Percentiles rank a stretch among this genome's conserved stretches.
Evolutionary conservation across 2,113 vertebrate species (phyloP).

Genomic region (Brienomyrus brachyistius): DNA sequence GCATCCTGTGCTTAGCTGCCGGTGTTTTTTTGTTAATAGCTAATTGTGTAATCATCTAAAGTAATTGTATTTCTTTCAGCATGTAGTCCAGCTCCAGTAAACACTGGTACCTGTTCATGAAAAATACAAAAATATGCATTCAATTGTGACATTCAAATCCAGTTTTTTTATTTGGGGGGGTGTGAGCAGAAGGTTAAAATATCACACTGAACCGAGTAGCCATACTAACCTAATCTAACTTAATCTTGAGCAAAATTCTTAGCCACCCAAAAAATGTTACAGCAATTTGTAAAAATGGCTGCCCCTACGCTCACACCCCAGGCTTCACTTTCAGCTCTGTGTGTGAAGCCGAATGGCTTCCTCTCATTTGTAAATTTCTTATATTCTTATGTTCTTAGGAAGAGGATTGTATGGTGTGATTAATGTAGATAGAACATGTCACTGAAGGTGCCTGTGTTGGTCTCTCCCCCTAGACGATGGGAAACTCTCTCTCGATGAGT

Average conservation of each 20-base stretch:
- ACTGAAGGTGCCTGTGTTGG: background rate
- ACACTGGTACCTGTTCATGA: background rate
- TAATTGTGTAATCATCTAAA: background rate
- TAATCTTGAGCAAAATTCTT: no score
- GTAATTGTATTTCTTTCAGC: background rate
- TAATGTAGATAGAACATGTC: background rate
- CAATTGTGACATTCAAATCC: background rate
- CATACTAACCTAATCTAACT: no score
- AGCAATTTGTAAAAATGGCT: background rate
- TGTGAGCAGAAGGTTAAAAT: background rate
- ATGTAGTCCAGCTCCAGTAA: background rate
- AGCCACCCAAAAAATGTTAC: no score
- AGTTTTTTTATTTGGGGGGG: background rate
- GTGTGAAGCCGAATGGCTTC: background rate
- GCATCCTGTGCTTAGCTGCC: background rate
- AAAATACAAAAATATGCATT: background rate
- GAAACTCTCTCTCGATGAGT: constrained; percentile 92
- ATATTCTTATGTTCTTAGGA: background rate
- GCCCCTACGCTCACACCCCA: background rate
- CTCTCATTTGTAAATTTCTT: no score
- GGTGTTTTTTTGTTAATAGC: background rate
- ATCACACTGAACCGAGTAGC: background rate
- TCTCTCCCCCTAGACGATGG: constrained; percentile 76
- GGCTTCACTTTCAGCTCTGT: background rate
- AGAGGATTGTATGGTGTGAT: background rate